Conservation (phyloP, 2,888 invertebrate genomes). For the Nomada lathburiana region DNA sequence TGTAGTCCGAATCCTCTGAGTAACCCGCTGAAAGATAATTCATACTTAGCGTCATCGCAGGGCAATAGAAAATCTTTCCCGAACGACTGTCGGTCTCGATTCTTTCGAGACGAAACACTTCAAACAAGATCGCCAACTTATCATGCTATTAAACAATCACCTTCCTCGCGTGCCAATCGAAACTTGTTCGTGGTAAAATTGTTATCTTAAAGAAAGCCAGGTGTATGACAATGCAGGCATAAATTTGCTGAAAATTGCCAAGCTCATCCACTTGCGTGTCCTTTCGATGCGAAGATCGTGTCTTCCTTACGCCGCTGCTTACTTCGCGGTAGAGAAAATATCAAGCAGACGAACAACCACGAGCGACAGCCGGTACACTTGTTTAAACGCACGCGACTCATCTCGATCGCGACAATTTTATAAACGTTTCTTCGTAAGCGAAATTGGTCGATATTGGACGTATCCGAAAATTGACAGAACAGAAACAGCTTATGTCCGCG, state of each 20-base stretch:
- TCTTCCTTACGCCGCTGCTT: not conserved
- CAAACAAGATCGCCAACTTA: slow-evolving; percentile 2
- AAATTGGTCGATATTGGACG: slow-evolving; percentile 69
- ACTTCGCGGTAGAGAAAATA: not conserved
- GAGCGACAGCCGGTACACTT: not conserved
- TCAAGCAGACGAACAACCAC: slow-evolving; percentile 3
- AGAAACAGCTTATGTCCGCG: slow-evolving; percentile 55
- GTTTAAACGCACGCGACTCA: not conserved
- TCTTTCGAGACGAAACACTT: not conserved
- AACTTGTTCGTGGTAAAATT: not conserved
- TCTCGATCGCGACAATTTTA: slow-evolving; percentile 30
- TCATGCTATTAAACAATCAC: slow-evolving; percentile 21
- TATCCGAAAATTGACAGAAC: slow-evolving; percentile 57
- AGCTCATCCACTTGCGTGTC: not conserved
- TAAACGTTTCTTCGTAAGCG: slow-evolving; percentile 4
- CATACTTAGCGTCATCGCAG: slow-evolving; percentile 14
- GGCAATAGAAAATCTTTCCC: not conserved
- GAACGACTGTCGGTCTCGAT: not conserved
- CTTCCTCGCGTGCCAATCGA: not conserved
- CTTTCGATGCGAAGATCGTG: slow-evolving; percentile 1
- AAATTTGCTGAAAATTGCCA: slow-evolving; percentile 16
- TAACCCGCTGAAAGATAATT: slow-evolving; percentile 91
- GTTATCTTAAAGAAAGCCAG: not conserved
- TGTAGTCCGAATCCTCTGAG: slow-evolving; percentile 98
- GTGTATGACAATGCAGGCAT: slow-evolving; percentile 11